Evolutionary conservation across 1,140 invertebrate genomes (phyloP), one percentile per base, ranked within the genome.

Genomic region (Penaeus indicus): DNA sequence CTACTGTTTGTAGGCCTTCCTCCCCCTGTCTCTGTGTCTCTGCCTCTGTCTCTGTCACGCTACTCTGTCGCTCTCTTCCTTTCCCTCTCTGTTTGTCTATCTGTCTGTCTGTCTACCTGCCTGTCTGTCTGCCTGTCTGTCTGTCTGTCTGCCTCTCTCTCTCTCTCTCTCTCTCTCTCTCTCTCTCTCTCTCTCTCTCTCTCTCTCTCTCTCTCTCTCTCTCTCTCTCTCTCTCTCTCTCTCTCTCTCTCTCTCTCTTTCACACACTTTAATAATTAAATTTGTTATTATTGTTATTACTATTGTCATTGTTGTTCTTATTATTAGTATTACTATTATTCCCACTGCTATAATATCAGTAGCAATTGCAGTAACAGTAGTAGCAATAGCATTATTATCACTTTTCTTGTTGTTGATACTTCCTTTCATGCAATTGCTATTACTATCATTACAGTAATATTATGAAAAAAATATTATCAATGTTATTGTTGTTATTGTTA

Each of bases 161-260:
- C 69, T 75, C 69, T 75, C 25, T 27, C 69, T 75, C 25, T 75
- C 69, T 27, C 69, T 75, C 69, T 75, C 69, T 3, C 69, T 72
- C 69, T 72, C 69, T 72, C 69, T 72, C 8, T 72, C 64, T 69
- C 64, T n/a, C n/a, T n/a, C n/a, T n/a, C n/a, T n/a, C n/a, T n/a
- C n/a, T 72, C 67, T 72, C 67, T 72, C 67, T 72, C 67, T 72
- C 67, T 72, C 67, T 22, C 22, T 72, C 67, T 22, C 22, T 72
- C 69, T 72, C 69, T 22, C 22, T n/a, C 69, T 72, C 67, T 72
- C 21, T 72, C 67, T 72, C 67, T 42, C 67, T 72, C 21, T 22
- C n/a, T 22, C 69, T 72, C n/a, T 72, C 22, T 67, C 69, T 75
- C 69, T 8, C 69, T 75, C 69, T 75, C 25, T 32, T 22, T 75